Percentiles rank a stretch among this genome's conserved stretches.
These are phyloP conservation scores for human DNA, from an alignment of 2,113 vertebrate species.

Conservation along the genomic window DNA sequence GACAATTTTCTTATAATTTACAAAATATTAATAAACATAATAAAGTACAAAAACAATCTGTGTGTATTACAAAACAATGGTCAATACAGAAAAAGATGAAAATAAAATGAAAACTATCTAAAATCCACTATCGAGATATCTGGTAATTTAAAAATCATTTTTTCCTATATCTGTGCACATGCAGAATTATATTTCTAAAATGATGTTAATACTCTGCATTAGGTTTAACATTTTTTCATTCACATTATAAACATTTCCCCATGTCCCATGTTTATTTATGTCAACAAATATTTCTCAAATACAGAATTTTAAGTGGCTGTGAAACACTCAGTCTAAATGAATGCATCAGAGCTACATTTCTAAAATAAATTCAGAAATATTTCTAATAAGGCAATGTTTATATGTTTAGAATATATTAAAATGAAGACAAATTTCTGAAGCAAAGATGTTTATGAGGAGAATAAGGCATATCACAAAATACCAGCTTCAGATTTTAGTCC, in stretches of 20 bases:
- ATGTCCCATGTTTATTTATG: background rate
- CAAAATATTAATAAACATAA: constrained; percentile 28
- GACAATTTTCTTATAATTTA: background rate
- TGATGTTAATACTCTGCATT: background rate
- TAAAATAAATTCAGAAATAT: constrained; percentile 28
- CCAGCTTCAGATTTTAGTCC: background rate
- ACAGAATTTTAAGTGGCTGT: background rate
- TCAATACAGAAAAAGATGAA: background rate
- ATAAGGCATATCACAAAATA: background rate
- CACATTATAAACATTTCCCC: background rate
- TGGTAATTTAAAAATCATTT: background rate
- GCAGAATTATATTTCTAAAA: background rate
- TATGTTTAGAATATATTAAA: constrained; percentile 39
- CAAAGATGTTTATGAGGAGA: background rate
- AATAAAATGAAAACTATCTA: background rate
- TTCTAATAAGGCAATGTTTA: constrained; percentile 13
- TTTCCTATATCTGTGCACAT: background rate
- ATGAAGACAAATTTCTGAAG: background rate
- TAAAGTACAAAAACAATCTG: background rate
- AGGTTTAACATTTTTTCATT: background rate
- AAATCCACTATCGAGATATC: background rate
- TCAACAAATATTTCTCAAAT: background rate
- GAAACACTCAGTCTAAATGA: background rate
- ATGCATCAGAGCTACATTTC: background rate
- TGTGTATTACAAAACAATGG: background rate